Evolutionary conservation across 2,888 invertebrate genomes (phyloP), one percentile per base, ranked within the genome.

Genomic region (Andrena trimmerana): DNA sequence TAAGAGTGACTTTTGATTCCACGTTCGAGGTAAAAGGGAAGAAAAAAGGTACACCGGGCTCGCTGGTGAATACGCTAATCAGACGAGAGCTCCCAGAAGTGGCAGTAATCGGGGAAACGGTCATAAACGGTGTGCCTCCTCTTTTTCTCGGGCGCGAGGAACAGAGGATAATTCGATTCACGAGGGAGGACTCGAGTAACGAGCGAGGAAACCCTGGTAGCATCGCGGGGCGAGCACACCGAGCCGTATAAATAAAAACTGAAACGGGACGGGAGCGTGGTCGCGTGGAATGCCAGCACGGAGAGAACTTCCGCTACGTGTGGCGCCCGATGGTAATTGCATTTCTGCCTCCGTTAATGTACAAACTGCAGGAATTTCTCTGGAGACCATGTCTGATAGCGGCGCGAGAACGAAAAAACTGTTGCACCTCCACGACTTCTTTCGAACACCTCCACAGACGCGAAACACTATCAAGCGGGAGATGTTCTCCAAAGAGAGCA

Each of bases 231-330:
- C 70, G 36, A 69, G 78, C 75, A 77, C 81, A 69, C 80, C 57
- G 72, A 78, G 74, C 50, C 76, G 84, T 81, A 84, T 85, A 88
- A 88, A 88, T 86, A 88, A 88, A 88, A 88, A 81, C 70, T 71
- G 27, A 79, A 42, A 81, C 78, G 76, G 68, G 71, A 63, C 68
- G 70, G 42, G 73, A 66, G 50, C 59, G 67, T 48, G 76, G 62
- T 65, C 83, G 75, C 79, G 66, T 59, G 68, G 75, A 81, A 73
- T 84, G 84, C 63, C 62, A 70, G 65, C 60, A 48, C 54, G 59
- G 24, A 67, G 77, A 76, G 85, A 83, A 85, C 36, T 71, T 82
- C 78, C 65, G 29, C 67, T 24, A 5, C 31, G 13, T 29, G 67
- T 31, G 72, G 68, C 69, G 71, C 65, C 75, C 79, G 78, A 88